Base-by-base conservation (phyloP, 2,113 vertebrate species). In the Oreotrochilus melanogaster region DNA sequence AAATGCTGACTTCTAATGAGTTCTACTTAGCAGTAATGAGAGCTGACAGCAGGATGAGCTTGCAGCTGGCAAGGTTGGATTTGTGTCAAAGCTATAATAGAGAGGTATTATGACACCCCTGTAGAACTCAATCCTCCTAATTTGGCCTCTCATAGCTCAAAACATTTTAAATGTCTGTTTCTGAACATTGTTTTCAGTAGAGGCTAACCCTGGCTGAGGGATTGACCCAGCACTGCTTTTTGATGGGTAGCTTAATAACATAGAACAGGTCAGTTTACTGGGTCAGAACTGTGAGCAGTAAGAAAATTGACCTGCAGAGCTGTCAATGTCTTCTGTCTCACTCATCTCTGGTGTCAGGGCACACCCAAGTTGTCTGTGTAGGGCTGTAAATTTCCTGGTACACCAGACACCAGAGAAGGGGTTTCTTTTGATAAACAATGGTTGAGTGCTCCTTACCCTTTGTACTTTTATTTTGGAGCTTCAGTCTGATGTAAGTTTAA, bases 121-220 rank as follows among this genome's bases (percentile, higher is more conserved):
- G 23, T 62, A 51, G 65, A 80, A 47, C 4, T 25, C 51, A 56
- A 37, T 54, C 25, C 8, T 86, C 18, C 10, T 73, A 37, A 39
- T 10, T 76, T 3, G 1, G 1, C 33, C 70, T 61, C n/a, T 72
- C 16, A 24, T 14, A 17, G 16, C 9, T 47, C 22, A 50, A 30
- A 65, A 48, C 4, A 2, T 31, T 33, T 0, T 6, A 57, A 23
- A 9, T 31, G 12, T 71, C 6, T 72, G 1, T 83, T 85, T 73
- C 14, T 0, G 7, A 28, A 30, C 2, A 1, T n/a, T 82, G 30
- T 11, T 8, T 65, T 65, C 7, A 2, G 18, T 73, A 47, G 39
- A 72, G 39, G 31, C 45, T 61, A 57, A 27, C 5, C 11, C n/a
- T 61, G 14, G 8, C 6, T 54, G 33, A 75, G 48, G 10, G 43